A percentile compares a stretch with the other conserved stretches of the same genome.
phyloP scores from a whole-genome alignment of 2,113 vertebrate genomes.

The Mohoua ochrocephala region DNA sequence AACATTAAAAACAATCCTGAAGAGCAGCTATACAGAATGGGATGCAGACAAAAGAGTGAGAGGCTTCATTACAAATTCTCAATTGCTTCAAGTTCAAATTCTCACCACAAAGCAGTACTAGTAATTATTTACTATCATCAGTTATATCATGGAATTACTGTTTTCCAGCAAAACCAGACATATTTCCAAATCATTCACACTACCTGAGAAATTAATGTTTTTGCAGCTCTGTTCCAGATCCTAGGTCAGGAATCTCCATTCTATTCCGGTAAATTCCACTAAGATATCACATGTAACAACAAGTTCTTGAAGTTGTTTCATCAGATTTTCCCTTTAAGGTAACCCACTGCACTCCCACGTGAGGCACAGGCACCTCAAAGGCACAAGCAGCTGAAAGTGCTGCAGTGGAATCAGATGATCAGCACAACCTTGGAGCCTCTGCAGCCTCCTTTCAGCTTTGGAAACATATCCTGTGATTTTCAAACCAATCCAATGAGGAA shows the following conservation, averaged over 20 bases:
- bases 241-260: conserved; percentile 47
- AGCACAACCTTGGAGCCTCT: not conserved
- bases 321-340: conserved; percentile 55
- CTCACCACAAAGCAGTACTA: not conserved
- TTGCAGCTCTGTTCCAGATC: conserved; percentile 38
- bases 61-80: not conserved
- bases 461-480: not conserved
- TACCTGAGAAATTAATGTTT: conserved; percentile 28
- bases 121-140: not conserved
- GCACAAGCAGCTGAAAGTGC: conserved; percentile 21
- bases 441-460: conserved; percentile 1
- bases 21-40: not conserved
- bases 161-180: not conserved
- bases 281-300: conserved; percentile 59
- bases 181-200: conserved; percentile 31
- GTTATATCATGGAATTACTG: not conserved
- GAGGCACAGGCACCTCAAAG: conserved; percentile 39
- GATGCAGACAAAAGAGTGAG: not conserved
- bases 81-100: not conserved
- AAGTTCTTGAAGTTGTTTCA: conserved; percentile 58
- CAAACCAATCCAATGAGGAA: not conserved
- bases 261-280: conserved; percentile 40
- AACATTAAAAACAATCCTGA: not conserved
- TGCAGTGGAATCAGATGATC: conserved; percentile 69
- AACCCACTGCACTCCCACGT: conserved; percentile 43